Conservation (phyloP, 1,140 invertebrate genomes). For the Listronotus oregonensis region DNA sequence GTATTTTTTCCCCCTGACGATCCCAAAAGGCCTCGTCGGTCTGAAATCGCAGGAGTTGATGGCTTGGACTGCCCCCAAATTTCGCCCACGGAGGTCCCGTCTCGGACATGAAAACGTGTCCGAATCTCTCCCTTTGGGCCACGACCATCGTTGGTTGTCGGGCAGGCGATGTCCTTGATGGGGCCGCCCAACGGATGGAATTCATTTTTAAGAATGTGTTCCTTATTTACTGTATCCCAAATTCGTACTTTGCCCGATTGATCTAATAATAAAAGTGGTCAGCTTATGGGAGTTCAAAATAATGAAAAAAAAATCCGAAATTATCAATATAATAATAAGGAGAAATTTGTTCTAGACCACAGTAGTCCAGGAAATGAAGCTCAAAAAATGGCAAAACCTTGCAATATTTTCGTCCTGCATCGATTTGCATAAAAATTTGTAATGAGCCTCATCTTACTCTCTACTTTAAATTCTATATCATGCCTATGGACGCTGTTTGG, state of each 20-base stretch:
- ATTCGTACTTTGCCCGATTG: slow-evolving; percentile 93
- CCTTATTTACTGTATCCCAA: slow-evolving; percentile 98
- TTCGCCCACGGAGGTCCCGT: slow-evolving; percentile 96
- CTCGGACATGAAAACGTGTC: slow-evolving; percentile 96
- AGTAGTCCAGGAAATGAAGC: too few relatives aligned
- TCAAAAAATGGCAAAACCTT: too few relatives aligned
- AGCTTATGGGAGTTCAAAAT: too few relatives aligned
- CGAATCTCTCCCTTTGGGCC: slow-evolving; percentile 96
- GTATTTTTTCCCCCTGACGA: slow-evolving; percentile 98
- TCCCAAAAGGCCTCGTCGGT: slow-evolving; percentile 86
- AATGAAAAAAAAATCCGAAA: too few relatives aligned
- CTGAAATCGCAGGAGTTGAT: slow-evolving; percentile 96
- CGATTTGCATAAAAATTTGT: too few relatives aligned
- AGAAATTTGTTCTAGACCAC: too few relatives aligned
- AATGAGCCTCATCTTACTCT: too few relatives aligned
- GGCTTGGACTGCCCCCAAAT: slow-evolving; percentile 93
- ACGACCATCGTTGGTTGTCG: slow-evolving; percentile 96
- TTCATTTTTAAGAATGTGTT: slow-evolving; percentile 97
- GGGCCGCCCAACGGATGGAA: slow-evolving; percentile 93
- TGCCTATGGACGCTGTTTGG: too few relatives aligned
- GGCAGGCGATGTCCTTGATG: slow-evolving; percentile 96
- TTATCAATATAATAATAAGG: too few relatives aligned
- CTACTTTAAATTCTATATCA: too few relatives aligned
- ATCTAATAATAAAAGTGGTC: slow-evolving; percentile 64
- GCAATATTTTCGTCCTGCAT: too few relatives aligned